These are phyloP conservation scores for Chiroxiphia lanceolata DNA, from an alignment of 2,797 vertebrate genomes.

Conservation along the genomic window DNA sequence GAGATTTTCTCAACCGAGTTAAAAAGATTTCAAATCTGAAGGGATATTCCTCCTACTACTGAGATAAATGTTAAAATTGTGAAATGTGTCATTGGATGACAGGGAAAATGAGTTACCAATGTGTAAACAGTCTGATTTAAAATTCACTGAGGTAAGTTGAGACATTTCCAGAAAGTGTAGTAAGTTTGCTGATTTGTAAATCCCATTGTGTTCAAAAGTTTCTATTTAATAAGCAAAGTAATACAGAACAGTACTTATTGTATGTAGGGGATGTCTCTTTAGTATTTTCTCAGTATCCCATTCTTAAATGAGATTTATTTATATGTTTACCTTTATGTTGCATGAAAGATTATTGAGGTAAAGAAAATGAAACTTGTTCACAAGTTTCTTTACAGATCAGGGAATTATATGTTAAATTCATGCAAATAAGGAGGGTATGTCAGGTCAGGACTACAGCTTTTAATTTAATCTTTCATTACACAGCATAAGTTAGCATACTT, in stretches of 20 bases:
- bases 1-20: neutral
- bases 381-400: neutral
- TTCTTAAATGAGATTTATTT: neutral
- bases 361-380: neutral
- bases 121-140: neutral
- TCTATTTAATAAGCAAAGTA: neutral
- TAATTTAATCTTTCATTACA: neutral
- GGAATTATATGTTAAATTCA: neutral
- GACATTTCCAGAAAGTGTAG: neutral
- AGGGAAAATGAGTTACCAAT: neutral
- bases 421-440: neutral
- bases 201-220: neutral
- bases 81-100: neutral
- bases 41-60: neutral
- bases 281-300: neutral
- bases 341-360: neutral
- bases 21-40: neutral
- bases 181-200: neutral
- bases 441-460: neutral
- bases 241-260: neutral
- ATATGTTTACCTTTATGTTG: neutral
- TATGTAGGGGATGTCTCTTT: neutral
- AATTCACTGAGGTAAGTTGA: neutral
- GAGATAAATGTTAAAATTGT: neutral
- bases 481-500: neutral